phyloP scores from a whole-genome alignment of 2,113 vertebrate species.

The Oceanites oceanicus region DNA sequence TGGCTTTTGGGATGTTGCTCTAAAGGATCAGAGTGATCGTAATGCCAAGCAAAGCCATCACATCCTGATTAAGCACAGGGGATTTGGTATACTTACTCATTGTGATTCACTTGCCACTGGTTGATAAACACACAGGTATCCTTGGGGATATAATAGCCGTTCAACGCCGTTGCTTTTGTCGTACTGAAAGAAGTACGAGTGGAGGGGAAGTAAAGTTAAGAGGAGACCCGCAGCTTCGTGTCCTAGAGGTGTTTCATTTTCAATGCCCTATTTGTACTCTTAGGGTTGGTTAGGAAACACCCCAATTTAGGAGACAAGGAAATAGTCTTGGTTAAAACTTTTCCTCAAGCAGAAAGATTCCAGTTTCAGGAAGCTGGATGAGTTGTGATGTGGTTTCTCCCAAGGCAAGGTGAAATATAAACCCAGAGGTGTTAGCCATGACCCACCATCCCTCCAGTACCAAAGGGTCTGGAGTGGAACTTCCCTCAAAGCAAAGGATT shows the following conservation, averaged over 20 bases:
- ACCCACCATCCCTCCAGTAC: not conserved
- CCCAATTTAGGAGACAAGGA: not conserved
- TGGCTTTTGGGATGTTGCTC: rapidly evolving
- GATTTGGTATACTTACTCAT: conserved; percentile 82
- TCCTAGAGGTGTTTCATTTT: not conserved
- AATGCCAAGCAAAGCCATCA: rapidly evolving
- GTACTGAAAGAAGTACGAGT: conserved; percentile 72
- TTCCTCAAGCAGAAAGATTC: not conserved
- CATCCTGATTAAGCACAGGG: rapidly evolving
- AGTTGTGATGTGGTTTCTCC: not conserved
- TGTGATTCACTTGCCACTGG: conserved; percentile 95
- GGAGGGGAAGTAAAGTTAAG: not conserved
- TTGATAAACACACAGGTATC: conserved; percentile 91
- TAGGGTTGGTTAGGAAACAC: not conserved
- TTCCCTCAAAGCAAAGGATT: not conserved
- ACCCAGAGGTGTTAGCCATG: not conserved
- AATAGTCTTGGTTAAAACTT: not conserved
- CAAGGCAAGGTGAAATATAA: not conserved
- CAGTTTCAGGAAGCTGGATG: not conserved
- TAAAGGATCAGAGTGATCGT: rapidly evolving
- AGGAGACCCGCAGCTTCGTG: rapidly evolving
- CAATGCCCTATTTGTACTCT: not conserved
- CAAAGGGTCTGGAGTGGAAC: not conserved
- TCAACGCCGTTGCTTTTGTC: conserved; percentile 81
- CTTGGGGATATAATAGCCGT: conserved; percentile 89